These are phyloP conservation scores for Lineus longissimus DNA, from an alignment of 1,140 invertebrate genomes.

Conservation along the genomic window DNA sequence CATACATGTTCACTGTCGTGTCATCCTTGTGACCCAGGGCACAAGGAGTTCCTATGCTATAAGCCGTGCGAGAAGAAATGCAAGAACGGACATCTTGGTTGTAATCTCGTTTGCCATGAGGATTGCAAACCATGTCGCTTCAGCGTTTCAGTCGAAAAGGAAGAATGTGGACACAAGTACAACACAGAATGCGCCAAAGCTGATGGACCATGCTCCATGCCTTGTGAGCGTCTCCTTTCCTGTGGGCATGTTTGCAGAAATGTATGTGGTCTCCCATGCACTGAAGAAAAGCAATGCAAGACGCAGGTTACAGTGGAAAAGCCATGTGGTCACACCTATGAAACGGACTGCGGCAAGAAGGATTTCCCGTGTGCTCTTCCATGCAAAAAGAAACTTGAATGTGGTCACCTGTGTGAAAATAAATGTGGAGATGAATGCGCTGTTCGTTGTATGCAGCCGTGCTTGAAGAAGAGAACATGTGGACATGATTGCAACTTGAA, in stretches of 20 bases:
- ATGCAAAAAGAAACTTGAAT: conserved; percentile 55
- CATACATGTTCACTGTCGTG: conserved; percentile 20
- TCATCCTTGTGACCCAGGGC: conserved; percentile 10
- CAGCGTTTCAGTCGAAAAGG: conserved; percentile 9
- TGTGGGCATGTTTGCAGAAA: not conserved
- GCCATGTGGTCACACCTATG: not conserved
- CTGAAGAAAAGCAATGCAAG: not conserved
- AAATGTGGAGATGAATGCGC: conserved; percentile 15
- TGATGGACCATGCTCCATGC: not conserved
- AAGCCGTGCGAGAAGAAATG: conserved; percentile 19
- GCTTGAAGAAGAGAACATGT: not conserved
- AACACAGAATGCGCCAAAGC: conserved; percentile 14
- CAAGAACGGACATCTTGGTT: not conserved
- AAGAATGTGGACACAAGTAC: conserved; percentile 19
- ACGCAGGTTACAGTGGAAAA: not conserved
- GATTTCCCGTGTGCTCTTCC: conserved; percentile 46
- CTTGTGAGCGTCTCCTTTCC: not conserved
- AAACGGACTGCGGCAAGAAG: not conserved
- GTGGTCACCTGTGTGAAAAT: conserved; percentile 58
- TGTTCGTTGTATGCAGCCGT: not conserved
- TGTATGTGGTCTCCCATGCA: not conserved
- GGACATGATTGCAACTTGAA: not conserved
- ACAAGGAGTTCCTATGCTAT: conserved; percentile 3
- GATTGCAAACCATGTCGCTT: not conserved
- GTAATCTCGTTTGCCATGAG: not conserved